Evolutionary conservation across 2,797 vertebrate species (phyloP).

Genomic region (Chrysolophus pictus): DNA sequence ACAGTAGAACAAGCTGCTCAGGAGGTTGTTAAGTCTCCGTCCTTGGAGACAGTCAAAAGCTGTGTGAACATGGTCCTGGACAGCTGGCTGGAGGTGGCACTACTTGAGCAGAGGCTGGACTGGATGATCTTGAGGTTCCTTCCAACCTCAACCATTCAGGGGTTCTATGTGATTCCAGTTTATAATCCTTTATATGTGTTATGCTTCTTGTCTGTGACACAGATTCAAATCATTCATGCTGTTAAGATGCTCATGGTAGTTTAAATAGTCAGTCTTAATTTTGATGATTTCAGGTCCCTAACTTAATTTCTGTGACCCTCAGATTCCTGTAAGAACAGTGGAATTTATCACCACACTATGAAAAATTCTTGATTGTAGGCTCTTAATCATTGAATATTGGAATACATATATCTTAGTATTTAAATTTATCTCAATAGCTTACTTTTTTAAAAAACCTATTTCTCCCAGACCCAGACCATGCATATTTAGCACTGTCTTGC

Average conservation of each 20-base stretch:
- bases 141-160: background rate
- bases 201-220: background rate
- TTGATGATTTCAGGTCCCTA: background rate
- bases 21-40: background rate
- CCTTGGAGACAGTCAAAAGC: fast-evolving
- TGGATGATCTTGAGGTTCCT: background rate
- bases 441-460: conserved; percentile 2
- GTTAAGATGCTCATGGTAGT: background rate
- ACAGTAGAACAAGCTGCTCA: background rate
- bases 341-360: background rate
- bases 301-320: background rate
- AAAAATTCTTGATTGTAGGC: background rate
- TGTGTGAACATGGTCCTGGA: background rate
- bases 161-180: background rate
- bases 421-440: background rate
- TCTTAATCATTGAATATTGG: background rate
- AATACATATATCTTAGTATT: background rate
- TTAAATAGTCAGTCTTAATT: conserved; percentile 4
- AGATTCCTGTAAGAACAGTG: background rate
- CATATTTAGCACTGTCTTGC: background rate
- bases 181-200: fast-evolving
- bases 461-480: background rate
- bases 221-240: background rate
- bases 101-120: background rate
- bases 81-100: background rate